These are phyloP conservation scores for Danio kyathit DNA, from an alignment of 2,797 vertebrate genomes.

Conservation along the genomic window DNA sequence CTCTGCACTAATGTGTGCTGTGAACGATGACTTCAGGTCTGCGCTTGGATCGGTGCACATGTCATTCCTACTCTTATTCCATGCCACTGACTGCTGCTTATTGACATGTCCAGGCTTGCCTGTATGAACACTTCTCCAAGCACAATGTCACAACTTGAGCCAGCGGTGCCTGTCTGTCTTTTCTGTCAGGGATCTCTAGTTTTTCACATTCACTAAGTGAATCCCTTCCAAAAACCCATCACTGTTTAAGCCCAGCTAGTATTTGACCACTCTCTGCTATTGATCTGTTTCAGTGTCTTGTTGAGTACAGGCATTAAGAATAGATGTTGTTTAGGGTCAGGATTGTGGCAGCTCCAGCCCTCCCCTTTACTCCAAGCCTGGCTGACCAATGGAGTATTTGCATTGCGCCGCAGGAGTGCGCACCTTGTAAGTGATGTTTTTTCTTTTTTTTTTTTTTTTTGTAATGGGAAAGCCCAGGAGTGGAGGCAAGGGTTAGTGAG, in stretches of 20 bases:
- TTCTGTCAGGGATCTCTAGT: constrained; percentile 22
- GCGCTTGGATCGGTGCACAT: constrained; percentile 74
- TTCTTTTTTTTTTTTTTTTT: constrained; percentile 54
- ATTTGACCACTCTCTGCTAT: constrained; percentile 75
- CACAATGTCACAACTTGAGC: constrained; percentile 32
- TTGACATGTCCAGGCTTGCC: constrained; percentile 69
- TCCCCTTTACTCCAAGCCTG: constrained; percentile 56
- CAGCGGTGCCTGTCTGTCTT: constrained; percentile 14
- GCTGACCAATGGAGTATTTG: constrained; percentile 60
- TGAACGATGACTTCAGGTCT: constrained; percentile 76
- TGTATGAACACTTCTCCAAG: constrained; percentile 63
- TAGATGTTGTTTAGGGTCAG: constrained; percentile 73
- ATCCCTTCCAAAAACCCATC: constrained; percentile 56
- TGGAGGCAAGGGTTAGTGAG: constrained; percentile 68
- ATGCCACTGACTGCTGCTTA: constrained; percentile 72
- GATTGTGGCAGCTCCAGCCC: constrained; percentile 61
- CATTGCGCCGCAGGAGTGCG: constrained; percentile 65
- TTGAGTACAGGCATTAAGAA: constrained; percentile 74
- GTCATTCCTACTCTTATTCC: constrained; percentile 81
- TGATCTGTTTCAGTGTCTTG: constrained; percentile 74
- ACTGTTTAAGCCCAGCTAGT: constrained; percentile 60
- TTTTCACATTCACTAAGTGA: constrained; percentile 25
- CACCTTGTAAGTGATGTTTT: constrained; percentile 76
- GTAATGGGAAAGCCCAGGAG: constrained; percentile 73
- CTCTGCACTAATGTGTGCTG: constrained; percentile 70